A percentile compares a stretch with the other conserved stretches of the same genome.
Evolutionary conservation across 2,888 invertebrate genomes (phyloP).

Genomic region (Pachliopta kotzebuea): DNA sequence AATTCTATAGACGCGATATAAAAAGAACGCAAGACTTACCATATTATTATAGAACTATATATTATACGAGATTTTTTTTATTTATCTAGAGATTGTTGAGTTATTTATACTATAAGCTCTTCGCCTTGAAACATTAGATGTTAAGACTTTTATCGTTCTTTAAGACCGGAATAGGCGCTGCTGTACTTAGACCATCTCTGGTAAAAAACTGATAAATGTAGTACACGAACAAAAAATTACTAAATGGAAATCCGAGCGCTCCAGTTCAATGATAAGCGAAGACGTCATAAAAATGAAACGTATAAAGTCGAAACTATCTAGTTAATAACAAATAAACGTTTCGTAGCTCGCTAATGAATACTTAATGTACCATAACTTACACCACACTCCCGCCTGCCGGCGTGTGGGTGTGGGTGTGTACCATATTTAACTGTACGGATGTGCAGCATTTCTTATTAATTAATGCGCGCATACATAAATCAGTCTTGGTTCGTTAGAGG

Average conservation of each 20-base stretch:
- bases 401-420: slow-evolving; percentile 43
- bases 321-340: slow-evolving; percentile 32
- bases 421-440: slow-evolving; percentile 52
- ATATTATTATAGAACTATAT: too few relatives aligned
- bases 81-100: too few relatives aligned
- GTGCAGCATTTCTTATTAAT: slow-evolving; percentile 73
- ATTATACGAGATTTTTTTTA: too few relatives aligned
- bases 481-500: slow-evolving; percentile 75
- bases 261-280: too few relatives aligned
- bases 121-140: too few relatives aligned
- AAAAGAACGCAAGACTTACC: too few relatives aligned
- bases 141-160: too few relatives aligned
- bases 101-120: too few relatives aligned
- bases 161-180: too few relatives aligned
- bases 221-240: not conserved
- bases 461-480: slow-evolving; percentile 77
- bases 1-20: too few relatives aligned
- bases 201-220: not conserved
- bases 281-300: not conserved
- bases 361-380: slow-evolving; percentile 40
- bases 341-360: slow-evolving; percentile 32
- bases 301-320: slow-evolving; percentile 5
- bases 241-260: too few relatives aligned
- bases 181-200: too few relatives aligned
- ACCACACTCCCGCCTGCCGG: slow-evolving; percentile 31